Evolutionary conservation across 1,140 invertebrate genomes (phyloP).

Genomic region (Drosophila melanica): DNA sequence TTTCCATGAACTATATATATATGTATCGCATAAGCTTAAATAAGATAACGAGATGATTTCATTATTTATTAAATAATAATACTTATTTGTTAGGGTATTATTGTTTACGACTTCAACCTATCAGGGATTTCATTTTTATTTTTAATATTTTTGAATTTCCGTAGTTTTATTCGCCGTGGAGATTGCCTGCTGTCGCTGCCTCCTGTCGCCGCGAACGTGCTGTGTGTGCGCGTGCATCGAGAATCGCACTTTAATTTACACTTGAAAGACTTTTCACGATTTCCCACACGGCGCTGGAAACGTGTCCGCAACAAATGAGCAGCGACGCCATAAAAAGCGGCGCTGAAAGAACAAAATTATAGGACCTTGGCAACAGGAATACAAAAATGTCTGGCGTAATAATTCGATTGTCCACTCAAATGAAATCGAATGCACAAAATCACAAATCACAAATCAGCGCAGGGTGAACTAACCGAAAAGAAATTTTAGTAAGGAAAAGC

Average conservation of each 20-base stretch:
- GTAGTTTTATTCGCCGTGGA: conserved; percentile 37
- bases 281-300: conserved; percentile 56
- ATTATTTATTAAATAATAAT: too few species aligned
- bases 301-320: conserved; percentile 81
- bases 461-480: conserved; percentile 35
- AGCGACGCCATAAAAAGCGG: conserved; percentile 61
- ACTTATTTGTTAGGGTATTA: not conserved
- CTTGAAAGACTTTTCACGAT: conserved; percentile 59
- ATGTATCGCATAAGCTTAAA: too few species aligned
- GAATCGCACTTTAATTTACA: conserved; percentile 68
- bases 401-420: conserved; percentile 82
- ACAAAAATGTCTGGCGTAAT: conserved; percentile 62
- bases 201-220: conserved; percentile 23
- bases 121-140: not conserved
- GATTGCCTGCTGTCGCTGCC: conserved; percentile 5
- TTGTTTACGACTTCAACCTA: not conserved
- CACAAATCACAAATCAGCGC: conserved; percentile 44
- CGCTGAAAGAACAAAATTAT: conserved; percentile 17
- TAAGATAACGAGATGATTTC: too few species aligned
- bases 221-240: conserved; percentile 75
- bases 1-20: too few species aligned
- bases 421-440: conserved; percentile 79
- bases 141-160: conserved; percentile 41
- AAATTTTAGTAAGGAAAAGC: not conserved
- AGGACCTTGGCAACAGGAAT: conserved; percentile 1